These are phyloP conservation scores for Aricia artaxerxes DNA, from an alignment of 2,888 invertebrate genomes.

Conservation along the genomic window DNA sequence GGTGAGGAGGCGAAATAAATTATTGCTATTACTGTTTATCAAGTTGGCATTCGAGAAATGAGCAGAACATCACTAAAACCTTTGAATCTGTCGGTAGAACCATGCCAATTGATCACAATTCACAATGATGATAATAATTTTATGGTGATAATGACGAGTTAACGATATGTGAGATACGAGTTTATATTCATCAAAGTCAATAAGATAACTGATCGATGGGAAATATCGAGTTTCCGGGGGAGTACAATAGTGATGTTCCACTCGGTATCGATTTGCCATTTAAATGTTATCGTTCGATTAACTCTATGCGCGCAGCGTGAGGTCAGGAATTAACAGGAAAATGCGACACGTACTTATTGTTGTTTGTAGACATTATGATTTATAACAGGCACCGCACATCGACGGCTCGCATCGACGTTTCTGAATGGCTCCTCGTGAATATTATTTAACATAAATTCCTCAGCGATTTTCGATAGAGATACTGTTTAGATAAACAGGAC, in stretches of 20 bases:
- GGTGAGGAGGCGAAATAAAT: too few species aligned
- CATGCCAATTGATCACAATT: background rate
- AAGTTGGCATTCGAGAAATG: background rate
- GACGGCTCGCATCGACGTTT: constrained; percentile 43
- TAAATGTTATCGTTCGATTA: constrained; percentile 49
- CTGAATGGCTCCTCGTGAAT: constrained; percentile 39
- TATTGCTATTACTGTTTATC: background rate
- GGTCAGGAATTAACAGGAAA: constrained; percentile 64
- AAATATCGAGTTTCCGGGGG: constrained; percentile 50
- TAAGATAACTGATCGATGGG: constrained; percentile 26
- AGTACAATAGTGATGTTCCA: constrained; percentile 51
- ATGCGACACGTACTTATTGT: constrained; percentile 55
- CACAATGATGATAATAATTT: constrained; percentile 10
- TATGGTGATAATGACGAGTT: constrained; percentile 15
- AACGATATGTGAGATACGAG: constrained; percentile 21
- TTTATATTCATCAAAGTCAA: constrained; percentile 17
- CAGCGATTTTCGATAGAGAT: constrained; percentile 36
- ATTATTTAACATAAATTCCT: constrained; percentile 43
- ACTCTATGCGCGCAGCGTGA: constrained; percentile 57
- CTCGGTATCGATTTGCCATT: constrained; percentile 47
- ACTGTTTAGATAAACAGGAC: constrained; percentile 11
- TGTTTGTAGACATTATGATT: constrained; percentile 58
- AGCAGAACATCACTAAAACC: background rate
- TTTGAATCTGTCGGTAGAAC: background rate
- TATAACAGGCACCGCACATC: constrained; percentile 47